Percentiles rank a stretch among this genome's conserved stretches.
Conservation (phyloP, 2,113 vertebrate species). For the Pygoscelis adeliae region DNA sequence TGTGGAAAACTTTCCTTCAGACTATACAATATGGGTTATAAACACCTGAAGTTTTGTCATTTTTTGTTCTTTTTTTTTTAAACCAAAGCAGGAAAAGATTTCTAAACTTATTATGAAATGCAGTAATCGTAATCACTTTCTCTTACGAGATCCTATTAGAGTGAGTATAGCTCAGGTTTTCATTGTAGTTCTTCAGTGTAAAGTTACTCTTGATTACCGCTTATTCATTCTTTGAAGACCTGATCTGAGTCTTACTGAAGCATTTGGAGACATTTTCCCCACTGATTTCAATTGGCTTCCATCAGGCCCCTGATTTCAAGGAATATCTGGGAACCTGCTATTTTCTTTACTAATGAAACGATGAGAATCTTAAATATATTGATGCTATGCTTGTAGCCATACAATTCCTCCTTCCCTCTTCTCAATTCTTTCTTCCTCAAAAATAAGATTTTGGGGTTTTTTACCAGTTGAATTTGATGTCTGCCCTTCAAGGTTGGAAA, state of each 20-base stretch:
- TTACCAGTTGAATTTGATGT: not conserved
- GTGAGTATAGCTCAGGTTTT: not conserved
- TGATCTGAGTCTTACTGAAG: not conserved
- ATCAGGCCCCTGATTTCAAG: not conserved
- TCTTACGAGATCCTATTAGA: not conserved
- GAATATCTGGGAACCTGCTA: not conserved
- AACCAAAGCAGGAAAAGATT: not conserved
- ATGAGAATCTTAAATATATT: not conserved
- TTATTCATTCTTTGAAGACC: not conserved
- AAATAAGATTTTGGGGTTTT: not conserved
- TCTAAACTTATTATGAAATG: not conserved
- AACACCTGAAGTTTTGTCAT: not conserved
- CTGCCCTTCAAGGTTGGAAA: not conserved
- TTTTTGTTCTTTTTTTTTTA: not conserved
- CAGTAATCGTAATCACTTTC: not conserved
- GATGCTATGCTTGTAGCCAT: rapidly evolving
- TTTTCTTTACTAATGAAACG: not conserved
- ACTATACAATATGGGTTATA: not conserved
- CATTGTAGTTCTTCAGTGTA: not conserved
- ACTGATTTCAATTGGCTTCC: not conserved
- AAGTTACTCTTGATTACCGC: not conserved
- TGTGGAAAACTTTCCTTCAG: not conserved
- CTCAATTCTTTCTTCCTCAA: not conserved
- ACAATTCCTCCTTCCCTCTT: not conserved
- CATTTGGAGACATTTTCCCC: not conserved